These are phyloP conservation scores for Amphimallon solstitiale DNA, from an alignment of 2,888 invertebrate species.

Conservation along the genomic window DNA sequence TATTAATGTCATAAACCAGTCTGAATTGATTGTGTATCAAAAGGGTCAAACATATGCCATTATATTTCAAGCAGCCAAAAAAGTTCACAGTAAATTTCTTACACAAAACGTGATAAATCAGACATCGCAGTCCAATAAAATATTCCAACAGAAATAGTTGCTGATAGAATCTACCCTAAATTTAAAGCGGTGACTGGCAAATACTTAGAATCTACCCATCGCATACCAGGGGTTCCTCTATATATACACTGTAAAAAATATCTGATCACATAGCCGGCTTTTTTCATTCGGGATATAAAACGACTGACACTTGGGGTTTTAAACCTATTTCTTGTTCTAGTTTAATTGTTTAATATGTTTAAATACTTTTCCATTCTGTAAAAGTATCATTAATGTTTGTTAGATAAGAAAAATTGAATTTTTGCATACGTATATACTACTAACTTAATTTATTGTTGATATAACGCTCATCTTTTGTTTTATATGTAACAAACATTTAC, in stretches of 20 bases:
- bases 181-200: slow-evolving; percentile 61
- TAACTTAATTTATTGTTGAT: no score
- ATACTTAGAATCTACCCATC: slow-evolving; percentile 49
- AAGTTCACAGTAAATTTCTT: slow-evolving; percentile 47
- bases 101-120: slow-evolving; percentile 49
- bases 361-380: no score
- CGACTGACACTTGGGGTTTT: no score
- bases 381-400: no score
- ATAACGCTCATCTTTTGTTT: no score
- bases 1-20: slow-evolving; percentile 55
- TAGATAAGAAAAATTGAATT: no score
- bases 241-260: slow-evolving; percentile 13
- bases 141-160: slow-evolving; percentile 44
- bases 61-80: slow-evolving; percentile 45
- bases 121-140: slow-evolving; percentile 45
- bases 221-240: slow-evolving; percentile 40
- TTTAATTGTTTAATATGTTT: no score
- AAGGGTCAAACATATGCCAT: slow-evolving; percentile 55
- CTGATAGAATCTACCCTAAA: slow-evolving; percentile 59
- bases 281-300: no score
- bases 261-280: neutral
- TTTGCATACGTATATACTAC: no score
- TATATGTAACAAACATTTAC: no score
- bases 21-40: slow-evolving; percentile 55
- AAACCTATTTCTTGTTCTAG: no score